Evolutionary conservation across 2,888 invertebrate genomes (phyloP), one percentile per base, ranked within the genome.

Genomic region (Leucozona laternaria): DNA sequence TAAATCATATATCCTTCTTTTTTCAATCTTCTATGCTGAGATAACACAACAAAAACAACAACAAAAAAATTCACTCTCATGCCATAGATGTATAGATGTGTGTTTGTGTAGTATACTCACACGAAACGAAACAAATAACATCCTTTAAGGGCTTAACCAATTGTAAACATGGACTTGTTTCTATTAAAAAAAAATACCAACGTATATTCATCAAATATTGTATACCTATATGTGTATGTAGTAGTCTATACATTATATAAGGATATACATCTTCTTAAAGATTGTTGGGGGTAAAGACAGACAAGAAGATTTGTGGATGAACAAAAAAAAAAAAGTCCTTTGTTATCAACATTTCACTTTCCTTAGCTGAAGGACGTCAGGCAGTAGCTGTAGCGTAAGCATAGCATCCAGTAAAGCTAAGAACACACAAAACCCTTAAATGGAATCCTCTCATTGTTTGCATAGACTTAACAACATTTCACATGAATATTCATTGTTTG

Each of bases 401-500:
- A 40, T 17, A 40, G 31, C 17, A 34, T 17, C 13, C 8, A 40
- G 34, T 45, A 64, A 40, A 25, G 45, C 34, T 50, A 34, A 34
- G 37, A 68, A n/a, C 68, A 68, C 66, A 70, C 62, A 71, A 57
- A 48, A 43, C 43, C 77, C 71, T 77, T 66, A 77, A 81, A 68
- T 76, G 37, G 57, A 77, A 77, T 72, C 71, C 58, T 66, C 57
- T 71, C 17, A 70, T 71, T 76, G 79, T 79, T 79, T 71, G 72
- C 76, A 80, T 72, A 79, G 58, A 72, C 76, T 76, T 68, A 68
- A 68, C 68, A 68, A 68, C 68, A 58, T 79, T 17, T 58, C 50
- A 60, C 45, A 68, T 85, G 84, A 66, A 85, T 80, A 85, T 72
- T 77, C 76, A 85, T 72, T 83, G 60, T 70, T 70, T 68, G 60